Evolutionary conservation across 2,888 invertebrate species (phyloP).

Genomic region (Erebia epiphron): DNA sequence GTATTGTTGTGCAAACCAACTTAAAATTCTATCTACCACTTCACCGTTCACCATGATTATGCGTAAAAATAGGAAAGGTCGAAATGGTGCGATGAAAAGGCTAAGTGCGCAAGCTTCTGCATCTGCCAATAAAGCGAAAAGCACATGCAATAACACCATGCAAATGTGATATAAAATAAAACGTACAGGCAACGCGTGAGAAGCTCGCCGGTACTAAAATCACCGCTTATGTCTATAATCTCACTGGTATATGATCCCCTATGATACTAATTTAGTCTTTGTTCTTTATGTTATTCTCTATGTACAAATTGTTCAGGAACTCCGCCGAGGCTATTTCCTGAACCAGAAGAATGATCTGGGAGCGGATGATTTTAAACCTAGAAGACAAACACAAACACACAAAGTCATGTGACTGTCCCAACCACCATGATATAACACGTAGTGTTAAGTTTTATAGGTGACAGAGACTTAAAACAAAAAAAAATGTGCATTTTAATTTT

Average conservation of each 20-base stretch:
- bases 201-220: conserved; percentile 78
- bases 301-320: conserved; percentile 76
- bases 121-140: conserved; percentile 34
- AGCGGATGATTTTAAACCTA: conserved; percentile 82
- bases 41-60: background rate
- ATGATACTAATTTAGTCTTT: conserved; percentile 81
- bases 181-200: conserved; percentile 76
- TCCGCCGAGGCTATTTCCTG: conserved; percentile 78
- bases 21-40: background rate
- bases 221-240: conserved; percentile 81
- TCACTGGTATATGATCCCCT: conserved; percentile 79
- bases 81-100: conserved; percentile 1
- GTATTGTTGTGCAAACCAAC: background rate
- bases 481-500: conserved; percentile 24
- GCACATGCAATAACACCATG: conserved; percentile 52
- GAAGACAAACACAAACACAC: conserved; percentile 75
- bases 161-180: conserved; percentile 64
- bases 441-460: conserved; percentile 33
- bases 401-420: conserved; percentile 66
- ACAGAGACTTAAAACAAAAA: conserved; percentile 33
- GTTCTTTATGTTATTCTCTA: conserved; percentile 74
- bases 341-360: conserved; percentile 83
- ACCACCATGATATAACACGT: conserved; percentile 51
- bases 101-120: conserved; percentile 28
- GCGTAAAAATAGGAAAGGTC: background rate